Percentiles rank a stretch among this genome's conserved stretches.
Evolutionary conservation across 2,888 invertebrate genomes (phyloP).

Genomic region (Thymelicus sylvestris): DNA sequence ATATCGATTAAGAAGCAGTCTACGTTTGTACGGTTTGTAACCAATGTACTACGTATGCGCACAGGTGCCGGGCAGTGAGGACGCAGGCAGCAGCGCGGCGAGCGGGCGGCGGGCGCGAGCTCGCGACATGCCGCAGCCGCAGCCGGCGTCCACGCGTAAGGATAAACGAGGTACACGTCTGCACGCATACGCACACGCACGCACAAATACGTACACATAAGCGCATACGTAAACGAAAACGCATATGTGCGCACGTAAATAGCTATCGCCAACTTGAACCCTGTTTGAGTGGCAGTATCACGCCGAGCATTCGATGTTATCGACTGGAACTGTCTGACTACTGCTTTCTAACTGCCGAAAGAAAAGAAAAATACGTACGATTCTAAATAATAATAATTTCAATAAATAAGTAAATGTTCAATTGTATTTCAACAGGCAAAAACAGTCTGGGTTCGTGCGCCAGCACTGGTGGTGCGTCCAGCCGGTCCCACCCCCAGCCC

Average conservation of each 20-base stretch:
- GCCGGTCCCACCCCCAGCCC: slow-evolving; percentile 80
- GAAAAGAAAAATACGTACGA: no score
- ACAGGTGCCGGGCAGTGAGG: slow-evolving; percentile 68
- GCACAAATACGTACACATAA: not conserved
- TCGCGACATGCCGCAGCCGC: slow-evolving; percentile 85
- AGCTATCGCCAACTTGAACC: no score
- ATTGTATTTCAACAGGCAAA: slow-evolving; percentile 65
- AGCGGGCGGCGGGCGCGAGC: slow-evolving; percentile 87
- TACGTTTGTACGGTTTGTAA: no score
- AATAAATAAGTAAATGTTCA: not conserved
- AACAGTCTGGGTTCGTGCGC: slow-evolving; percentile 89
- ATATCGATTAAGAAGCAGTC: no score
- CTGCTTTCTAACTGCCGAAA: no score
- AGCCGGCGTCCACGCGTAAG: slow-evolving; percentile 76
- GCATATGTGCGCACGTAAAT: no score
- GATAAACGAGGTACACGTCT: slow-evolving; percentile 72
- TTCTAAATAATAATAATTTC: not conserved
- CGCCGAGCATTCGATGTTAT: no score
- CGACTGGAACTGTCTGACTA: no score
- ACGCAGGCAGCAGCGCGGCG: slow-evolving; percentile 71
- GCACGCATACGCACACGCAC: no score
- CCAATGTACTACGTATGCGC: not conserved
- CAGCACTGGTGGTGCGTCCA: slow-evolving; percentile 83
- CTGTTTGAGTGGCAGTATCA: no score
- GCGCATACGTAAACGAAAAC: no score